Conservation (phyloP, 2,797 vertebrate genomes). For the Pipistrellus pipistrellus region DNA sequence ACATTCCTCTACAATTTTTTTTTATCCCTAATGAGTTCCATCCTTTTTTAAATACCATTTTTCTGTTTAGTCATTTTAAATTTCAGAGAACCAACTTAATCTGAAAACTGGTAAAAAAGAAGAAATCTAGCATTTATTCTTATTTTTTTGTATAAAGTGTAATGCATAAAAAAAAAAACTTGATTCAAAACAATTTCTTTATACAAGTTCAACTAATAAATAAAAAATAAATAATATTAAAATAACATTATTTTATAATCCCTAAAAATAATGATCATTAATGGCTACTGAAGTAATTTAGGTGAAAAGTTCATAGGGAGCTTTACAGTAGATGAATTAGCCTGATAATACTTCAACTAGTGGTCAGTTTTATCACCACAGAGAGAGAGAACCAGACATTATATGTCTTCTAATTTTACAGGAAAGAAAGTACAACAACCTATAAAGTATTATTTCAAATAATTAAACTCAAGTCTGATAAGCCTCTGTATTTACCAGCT, state of each 20-base stretch:
- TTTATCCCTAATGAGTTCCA: constrained; percentile 34
- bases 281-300: neutral
- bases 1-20: neutral
- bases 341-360: neutral
- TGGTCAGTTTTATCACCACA: constrained; percentile 5
- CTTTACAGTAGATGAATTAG: constrained; percentile 11
- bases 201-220: neutral
- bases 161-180: neutral
- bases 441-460: constrained; percentile 44
- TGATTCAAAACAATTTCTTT: constrained; percentile 13
- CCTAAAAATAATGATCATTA: constrained; percentile 43
- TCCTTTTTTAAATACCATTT: constrained; percentile 56
- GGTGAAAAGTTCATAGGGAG: constrained; percentile 14
- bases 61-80: constrained; percentile 49
- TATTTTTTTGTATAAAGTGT: neutral
- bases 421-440: constrained; percentile 17
- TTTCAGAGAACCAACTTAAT: neutral
- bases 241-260: neutral
- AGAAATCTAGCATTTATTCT: neutral
- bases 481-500: constrained; percentile 20
- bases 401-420: neutral
- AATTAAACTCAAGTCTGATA: constrained; percentile 33
- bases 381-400: neutral
- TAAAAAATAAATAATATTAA: neutral
- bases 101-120: constrained; percentile 43